These are phyloP conservation scores for Drosophila parabipectinata DNA, from an alignment of 1,140 invertebrate species.

Conservation along the genomic window DNA sequence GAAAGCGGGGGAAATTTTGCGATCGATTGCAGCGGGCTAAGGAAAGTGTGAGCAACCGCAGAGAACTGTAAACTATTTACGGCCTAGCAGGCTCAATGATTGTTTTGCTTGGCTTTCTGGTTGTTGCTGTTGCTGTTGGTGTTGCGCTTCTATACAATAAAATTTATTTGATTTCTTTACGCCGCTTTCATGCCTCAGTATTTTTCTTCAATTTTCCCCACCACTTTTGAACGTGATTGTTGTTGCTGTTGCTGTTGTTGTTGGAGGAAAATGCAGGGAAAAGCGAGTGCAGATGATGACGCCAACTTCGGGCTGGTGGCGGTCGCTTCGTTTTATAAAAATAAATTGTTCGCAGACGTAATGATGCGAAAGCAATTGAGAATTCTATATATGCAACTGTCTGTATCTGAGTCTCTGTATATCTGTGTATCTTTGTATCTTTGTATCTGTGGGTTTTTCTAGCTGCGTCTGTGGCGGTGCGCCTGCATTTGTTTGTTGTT, in stretches of 20 bases:
- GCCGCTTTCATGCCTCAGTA: slow-evolving; percentile 79
- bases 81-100: slow-evolving; percentile 69
- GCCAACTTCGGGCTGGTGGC: slow-evolving; percentile 49
- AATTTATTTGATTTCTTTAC: slow-evolving; percentile 81
- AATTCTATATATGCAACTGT: slow-evolving; percentile 79
- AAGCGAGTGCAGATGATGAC: slow-evolving; percentile 31
- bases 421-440: slow-evolving; percentile 1
- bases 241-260: slow-evolving; percentile 22
- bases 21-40: slow-evolving; percentile 68
- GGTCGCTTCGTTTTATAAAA: slow-evolving; percentile 77
- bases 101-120: slow-evolving; percentile 58
- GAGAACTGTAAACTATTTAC: slow-evolving; percentile 80
- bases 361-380: slow-evolving; percentile 82
- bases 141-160: slow-evolving; percentile 75
- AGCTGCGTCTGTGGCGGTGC: slow-evolving; percentile 11
- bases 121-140: slow-evolving; percentile 53
- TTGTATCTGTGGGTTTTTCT: slow-evolving; percentile 8
- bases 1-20: slow-evolving; percentile 58
- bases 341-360: slow-evolving; percentile 82
- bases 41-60: slow-evolving; percentile 71
- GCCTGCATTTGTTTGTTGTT: slow-evolving; percentile 74
- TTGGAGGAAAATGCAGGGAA: slow-evolving; percentile 42
- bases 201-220: slow-evolving; percentile 76
- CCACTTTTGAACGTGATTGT: slow-evolving; percentile 68
- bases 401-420: slow-evolving; percentile 29